Evolutionary conservation across 2,888 invertebrate species (phyloP).

Genomic region (Oscheius sp.): DNA sequence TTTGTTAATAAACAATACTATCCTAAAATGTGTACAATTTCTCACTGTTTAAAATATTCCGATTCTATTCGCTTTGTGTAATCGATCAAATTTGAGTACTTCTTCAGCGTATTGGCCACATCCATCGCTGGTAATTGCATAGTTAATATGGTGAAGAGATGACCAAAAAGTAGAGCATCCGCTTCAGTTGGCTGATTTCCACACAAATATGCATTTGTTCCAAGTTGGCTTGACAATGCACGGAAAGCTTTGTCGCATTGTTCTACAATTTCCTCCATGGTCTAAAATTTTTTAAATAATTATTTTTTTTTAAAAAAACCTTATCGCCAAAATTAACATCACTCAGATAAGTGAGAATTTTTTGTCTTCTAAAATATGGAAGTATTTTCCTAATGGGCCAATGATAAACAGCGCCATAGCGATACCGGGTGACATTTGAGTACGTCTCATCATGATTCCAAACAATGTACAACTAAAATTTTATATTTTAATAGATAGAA

Average conservation of each 20-base stretch:
- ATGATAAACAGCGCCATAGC: slow-evolving; percentile 90
- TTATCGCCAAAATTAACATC: slow-evolving; percentile 55
- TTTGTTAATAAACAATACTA: neutral
- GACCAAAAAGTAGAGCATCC: slow-evolving; percentile 95
- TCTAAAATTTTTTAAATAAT: slow-evolving; percentile 40
- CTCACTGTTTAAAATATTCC: slow-evolving; percentile 57
- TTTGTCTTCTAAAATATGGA: slow-evolving; percentile 46
- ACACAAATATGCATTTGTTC: slow-evolving; percentile 83
- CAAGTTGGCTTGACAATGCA: slow-evolving; percentile 86
- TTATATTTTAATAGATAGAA: neutral
- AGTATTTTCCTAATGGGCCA: slow-evolving; percentile 84
- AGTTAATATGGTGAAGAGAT: slow-evolving; percentile 92
- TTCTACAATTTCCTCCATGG: slow-evolving; percentile 75
- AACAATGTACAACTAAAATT: slow-evolving; percentile 83
- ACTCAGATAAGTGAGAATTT: slow-evolving; percentile 40
- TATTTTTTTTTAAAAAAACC: slow-evolving; percentile 14
- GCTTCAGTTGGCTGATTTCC: slow-evolving; percentile 82
- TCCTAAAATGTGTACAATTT: slow-evolving; percentile 6
- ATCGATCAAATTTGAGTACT: slow-evolving; percentile 83
- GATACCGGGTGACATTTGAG: slow-evolving; percentile 82
- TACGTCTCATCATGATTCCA: slow-evolving; percentile 87
- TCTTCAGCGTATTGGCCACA: slow-evolving; percentile 84
- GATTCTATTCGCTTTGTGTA: slow-evolving; percentile 86
- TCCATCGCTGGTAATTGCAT: slow-evolving; percentile 84
- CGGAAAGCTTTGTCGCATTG: slow-evolving; percentile 87